These are phyloP conservation scores for Agriotes lineatus DNA, from an alignment of 2,888 invertebrate species.

Conservation along the genomic window DNA sequence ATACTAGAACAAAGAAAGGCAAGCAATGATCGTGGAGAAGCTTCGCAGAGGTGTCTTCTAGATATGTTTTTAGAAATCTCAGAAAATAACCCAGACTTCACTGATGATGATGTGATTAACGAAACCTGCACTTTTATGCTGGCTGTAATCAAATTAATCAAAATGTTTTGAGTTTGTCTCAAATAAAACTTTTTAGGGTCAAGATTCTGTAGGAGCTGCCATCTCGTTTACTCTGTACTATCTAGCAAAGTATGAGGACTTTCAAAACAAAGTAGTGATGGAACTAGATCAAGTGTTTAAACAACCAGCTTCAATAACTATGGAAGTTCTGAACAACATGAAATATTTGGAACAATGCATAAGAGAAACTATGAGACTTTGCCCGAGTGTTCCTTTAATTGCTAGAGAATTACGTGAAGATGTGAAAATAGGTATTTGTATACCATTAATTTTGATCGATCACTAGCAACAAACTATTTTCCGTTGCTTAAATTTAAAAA, in stretches of 20 bases:
- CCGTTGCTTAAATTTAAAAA: too few relatives aligned
- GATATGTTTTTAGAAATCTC: slow-evolving; percentile 68
- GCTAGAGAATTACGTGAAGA: slow-evolving; percentile 71
- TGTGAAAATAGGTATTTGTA: slow-evolving; percentile 66
- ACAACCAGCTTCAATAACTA: slow-evolving; percentile 65
- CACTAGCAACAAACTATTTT: too few relatives aligned
- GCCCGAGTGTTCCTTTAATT: slow-evolving; percentile 77
- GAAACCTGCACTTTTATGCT: slow-evolving; percentile 75
- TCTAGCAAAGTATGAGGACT: slow-evolving; percentile 68
- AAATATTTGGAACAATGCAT: slow-evolving; percentile 78
- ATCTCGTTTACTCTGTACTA: slow-evolving; percentile 70
- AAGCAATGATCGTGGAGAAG: too few relatives aligned
- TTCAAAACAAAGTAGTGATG: slow-evolving; percentile 67
- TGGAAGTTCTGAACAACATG: slow-evolving; percentile 74
- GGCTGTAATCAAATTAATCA: slow-evolving; percentile 68
- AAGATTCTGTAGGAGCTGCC: slow-evolving; percentile 73
- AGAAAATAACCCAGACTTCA: slow-evolving; percentile 67
- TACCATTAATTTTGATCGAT: background rate
- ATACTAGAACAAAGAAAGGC: too few relatives aligned
- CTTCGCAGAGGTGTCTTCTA: too few relatives aligned
- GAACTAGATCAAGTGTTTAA: slow-evolving; percentile 68
- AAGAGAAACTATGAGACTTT: slow-evolving; percentile 76
- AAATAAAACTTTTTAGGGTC: slow-evolving; percentile 64
- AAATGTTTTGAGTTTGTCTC: too few relatives aligned
- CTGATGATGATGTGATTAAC: slow-evolving; percentile 71